Evolutionary conservation across 2,888 invertebrate species (phyloP), one percentile per base, ranked within the genome.

Genomic region (Drosophila longiperda): DNA sequence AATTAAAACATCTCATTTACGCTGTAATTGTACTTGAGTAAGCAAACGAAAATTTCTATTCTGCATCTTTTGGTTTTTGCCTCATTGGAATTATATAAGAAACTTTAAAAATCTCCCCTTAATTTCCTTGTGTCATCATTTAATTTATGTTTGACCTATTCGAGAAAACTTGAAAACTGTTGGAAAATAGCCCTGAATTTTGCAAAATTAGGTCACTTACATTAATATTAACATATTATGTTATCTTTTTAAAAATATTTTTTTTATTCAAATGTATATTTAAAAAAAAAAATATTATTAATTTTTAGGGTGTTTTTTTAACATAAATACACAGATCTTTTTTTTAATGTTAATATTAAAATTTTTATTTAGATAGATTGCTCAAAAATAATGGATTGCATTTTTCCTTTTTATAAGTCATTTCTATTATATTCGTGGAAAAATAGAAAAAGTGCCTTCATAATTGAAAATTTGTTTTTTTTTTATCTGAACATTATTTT

Each of bases 171-270:
- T 12, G 3, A 3, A 45, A 15, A 20, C 20, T 7, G 12, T 1
- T 0, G 11, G n/a, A 42, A 42, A 20, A 42, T 20, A 6, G 3
- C 6, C 2, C 2, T 2, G 11, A 42, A 20, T 20, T 3, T 6
- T 0, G 7, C 2, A 12, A 12, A 6, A 20, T 12, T 20, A 0
- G 6, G n/a, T 3, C 11, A 1, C 3, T 12, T 7, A 7, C 20
- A 15, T 45, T 20, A 20, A 15, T 7, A 20, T 3, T 45, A 3
- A 3, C 0, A 15, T 7, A 7, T 3, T 15, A 3, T 15, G 7
- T 45, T 12, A 20, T 20, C 1, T 20, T 7, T 45, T n/a, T 1
- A 1, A 12, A 20, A 20, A 12, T 3, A 20, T 11, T 7, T 1
- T 12, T 20, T 40, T 1, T 12, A 7, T 20, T 45, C 15, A 45